Evolutionary conservation across 2,797 vertebrate species (phyloP).

Genomic region (Clangula hyemalis): DNA sequence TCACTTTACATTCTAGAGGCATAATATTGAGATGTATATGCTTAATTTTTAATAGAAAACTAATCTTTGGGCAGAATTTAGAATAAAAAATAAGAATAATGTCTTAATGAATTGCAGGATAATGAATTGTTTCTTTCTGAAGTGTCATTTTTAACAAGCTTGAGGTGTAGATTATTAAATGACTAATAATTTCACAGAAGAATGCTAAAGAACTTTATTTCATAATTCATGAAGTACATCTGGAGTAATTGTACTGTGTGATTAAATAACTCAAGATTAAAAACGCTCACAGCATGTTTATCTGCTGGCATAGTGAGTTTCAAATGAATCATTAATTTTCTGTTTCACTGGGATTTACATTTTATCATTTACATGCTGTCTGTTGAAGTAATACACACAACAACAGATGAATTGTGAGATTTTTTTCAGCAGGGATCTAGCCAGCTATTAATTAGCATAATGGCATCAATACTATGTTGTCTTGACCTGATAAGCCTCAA

Average conservation of each 20-base stretch:
- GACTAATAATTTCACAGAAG: slow-evolving; percentile 72
- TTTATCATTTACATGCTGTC: slow-evolving; percentile 72
- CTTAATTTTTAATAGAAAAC: slow-evolving; percentile 28
- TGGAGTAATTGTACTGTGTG: slow-evolving; percentile 73
- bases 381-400: slow-evolving; percentile 60
- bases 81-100: slow-evolving; percentile 60
- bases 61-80: slow-evolving; percentile 51
- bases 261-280: slow-evolving; percentile 80
- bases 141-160: slow-evolving; percentile 66
- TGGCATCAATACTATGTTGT: slow-evolving; percentile 53
- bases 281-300: slow-evolving; percentile 77
- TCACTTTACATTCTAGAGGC: slow-evolving; percentile 9
- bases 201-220: slow-evolving; percentile 70
- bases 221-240: slow-evolving; percentile 80
- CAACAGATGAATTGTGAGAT: slow-evolving; percentile 68
- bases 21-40: slow-evolving; percentile 10
- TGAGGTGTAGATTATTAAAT: slow-evolving; percentile 75
- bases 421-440: slow-evolving; percentile 64
- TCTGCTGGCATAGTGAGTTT: slow-evolving; percentile 62
- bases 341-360: slow-evolving; percentile 71
- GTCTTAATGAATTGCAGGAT: slow-evolving; percentile 66
- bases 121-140: slow-evolving; percentile 53
- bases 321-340: slow-evolving; percentile 79
- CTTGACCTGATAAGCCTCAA: slow-evolving; percentile 66
- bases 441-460: slow-evolving; percentile 74